Evolutionary conservation across 2,888 invertebrate species (phyloP), one percentile per base, ranked within the genome.

Genomic region (Cosmia trapezina): DNA sequence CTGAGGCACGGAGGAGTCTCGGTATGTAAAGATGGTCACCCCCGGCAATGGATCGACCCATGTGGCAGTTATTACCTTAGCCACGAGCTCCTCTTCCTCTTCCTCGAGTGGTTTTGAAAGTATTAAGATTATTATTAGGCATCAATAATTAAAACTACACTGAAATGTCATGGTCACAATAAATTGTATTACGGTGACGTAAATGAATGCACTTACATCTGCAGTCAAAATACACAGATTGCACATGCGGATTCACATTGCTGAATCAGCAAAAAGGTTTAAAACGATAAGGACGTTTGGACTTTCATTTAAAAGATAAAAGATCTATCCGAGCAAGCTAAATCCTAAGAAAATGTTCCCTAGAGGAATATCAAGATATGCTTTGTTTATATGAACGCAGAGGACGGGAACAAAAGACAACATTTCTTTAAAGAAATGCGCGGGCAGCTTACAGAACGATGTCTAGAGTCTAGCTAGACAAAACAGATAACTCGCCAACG

Each of bases 121-220:
- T 43, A 61, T 51, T 53, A 53, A 59, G 9, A n/a, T 41, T n/a
- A 51, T 45, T 54, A 51, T 22, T 37, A 37, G 37, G 37, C 33
- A 14, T 22, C 33, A 22, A 33, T 60, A 61, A 76, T 65, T 69
- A 69, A 69, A 65, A 53, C 17, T 53, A 11, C 33, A 6, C 17
- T 69, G 5, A 66, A 78, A 78, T 81, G 69, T 53, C 82, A 78
- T 14, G 77, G 67, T 22, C 63, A 45, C 14, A 74, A 51, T 60
- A 80, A 64, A 70, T 59, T 41, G n/a, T 64, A 73, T 54, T 60
- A 60, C n/a, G 22, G 22, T 57, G 53, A 66, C 62, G 56, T 6
- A 53, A 67, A 81, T 33, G 41, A 51, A 57, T 81, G 76, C 54
- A 74, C 28, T 70, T 79, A 47, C 33, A 14, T 37, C 17, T 47